Evolutionary conservation across 2,888 invertebrate species (phyloP).

Genomic region (Heliconius aoede): DNA sequence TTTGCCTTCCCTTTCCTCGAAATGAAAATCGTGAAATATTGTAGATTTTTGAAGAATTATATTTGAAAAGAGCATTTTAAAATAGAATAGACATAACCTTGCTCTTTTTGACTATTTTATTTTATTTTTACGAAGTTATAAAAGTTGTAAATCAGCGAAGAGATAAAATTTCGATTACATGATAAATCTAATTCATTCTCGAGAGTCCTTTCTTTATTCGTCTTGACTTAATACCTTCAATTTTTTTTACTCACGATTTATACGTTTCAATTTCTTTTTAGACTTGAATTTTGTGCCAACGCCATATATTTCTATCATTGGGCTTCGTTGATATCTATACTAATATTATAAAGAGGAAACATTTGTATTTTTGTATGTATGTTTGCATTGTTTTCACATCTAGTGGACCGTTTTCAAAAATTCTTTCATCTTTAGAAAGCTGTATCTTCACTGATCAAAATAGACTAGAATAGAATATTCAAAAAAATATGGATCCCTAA

Average conservation of each 20-base stretch:
- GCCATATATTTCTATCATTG: background rate
- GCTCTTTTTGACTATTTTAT: conserved; percentile 33
- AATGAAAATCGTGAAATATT: no score
- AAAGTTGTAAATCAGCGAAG: conserved; percentile 64
- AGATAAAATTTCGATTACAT: conserved; percentile 69
- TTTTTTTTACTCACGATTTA: conserved; percentile 59
- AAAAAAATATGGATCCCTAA: no score
- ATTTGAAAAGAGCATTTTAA: no score
- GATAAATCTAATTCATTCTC: conserved; percentile 71
- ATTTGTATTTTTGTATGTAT: no score
- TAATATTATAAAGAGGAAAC: no score
- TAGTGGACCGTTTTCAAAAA: no score
- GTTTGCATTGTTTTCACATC: no score
- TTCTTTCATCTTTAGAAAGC: no score
- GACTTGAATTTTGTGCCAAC: background rate
- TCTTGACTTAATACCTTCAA: conserved; percentile 53
- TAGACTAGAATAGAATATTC: no score
- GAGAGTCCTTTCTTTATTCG: conserved; percentile 58
- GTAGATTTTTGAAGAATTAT: no score
- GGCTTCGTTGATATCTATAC: background rate
- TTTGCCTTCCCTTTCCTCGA: no score
- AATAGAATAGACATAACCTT: background rate
- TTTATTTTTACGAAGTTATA: conserved; percentile 64
- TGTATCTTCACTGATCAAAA: no score
- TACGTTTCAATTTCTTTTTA: conserved; percentile 54